A percentile compares a stretch with the other conserved stretches of the same genome.
These are phyloP conservation scores for Andrena marginata DNA, from an alignment of 2,888 invertebrate species.

Conservation along the genomic window DNA sequence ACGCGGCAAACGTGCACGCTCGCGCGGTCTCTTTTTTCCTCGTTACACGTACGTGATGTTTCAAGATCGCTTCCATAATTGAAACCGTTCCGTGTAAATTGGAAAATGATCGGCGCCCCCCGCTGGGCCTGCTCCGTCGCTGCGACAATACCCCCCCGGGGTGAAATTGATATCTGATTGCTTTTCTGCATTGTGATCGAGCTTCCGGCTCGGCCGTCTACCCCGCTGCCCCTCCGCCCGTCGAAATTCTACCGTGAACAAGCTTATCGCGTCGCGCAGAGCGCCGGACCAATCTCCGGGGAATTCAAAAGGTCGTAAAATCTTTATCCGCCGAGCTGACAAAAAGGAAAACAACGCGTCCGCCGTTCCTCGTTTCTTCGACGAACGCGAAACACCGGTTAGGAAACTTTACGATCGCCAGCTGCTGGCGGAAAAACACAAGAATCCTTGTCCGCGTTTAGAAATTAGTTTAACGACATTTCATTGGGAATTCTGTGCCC, in stretches of 20 bases:
- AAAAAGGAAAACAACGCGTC: not conserved
- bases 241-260: slow-evolving; percentile 12
- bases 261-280: not conserved
- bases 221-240: not conserved
- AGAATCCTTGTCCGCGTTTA: not conserved
- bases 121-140: not conserved
- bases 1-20: not conserved
- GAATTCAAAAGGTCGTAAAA: slow-evolving; percentile 43
- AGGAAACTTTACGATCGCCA: slow-evolving; percentile 18
- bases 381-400: not conserved
- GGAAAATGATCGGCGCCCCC: slow-evolving; percentile 44
- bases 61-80: slow-evolving; percentile 41
- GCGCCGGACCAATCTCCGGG: not conserved
- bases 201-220: slow-evolving; percentile 15
- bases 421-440: slow-evolving; percentile 18
- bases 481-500: no score
- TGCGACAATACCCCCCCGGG: slow-evolving; percentile 15
- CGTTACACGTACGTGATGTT: slow-evolving; percentile 34
- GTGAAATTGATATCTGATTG: slow-evolving; percentile 60
- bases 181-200: slow-evolving; percentile 46
- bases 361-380: not conserved
- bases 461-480: not conserved
- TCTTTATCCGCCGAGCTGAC: slow-evolving; percentile 12
- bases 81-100: slow-evolving; percentile 43
- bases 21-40: slow-evolving; percentile 1